Evolutionary conservation across 2,797 vertebrate species (phyloP).

Genomic region (Myripristis murdjan): DNA sequence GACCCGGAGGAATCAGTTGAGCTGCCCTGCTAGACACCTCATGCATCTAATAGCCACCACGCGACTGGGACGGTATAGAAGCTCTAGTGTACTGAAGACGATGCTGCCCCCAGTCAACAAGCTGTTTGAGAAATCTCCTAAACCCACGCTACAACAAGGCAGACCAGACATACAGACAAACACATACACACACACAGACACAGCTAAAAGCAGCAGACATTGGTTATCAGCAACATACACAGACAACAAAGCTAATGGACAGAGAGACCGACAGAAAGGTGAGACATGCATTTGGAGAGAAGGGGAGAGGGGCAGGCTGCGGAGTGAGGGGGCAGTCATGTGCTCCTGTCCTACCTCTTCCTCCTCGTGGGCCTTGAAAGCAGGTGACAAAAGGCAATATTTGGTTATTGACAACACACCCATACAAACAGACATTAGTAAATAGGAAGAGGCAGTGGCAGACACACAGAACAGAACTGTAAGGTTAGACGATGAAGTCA

Average conservation of each 20-base stretch:
- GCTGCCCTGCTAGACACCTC: conserved; percentile 41
- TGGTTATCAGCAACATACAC: not conserved
- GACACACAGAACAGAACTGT: conserved; percentile 46
- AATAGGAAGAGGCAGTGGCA: conserved; percentile 48
- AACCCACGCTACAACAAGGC: conserved; percentile 36
- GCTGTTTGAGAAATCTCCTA: conserved; percentile 21
- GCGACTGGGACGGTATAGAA: conserved; percentile 30
- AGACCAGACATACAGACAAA: conserved; percentile 36
- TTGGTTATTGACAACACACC: conserved; percentile 86
- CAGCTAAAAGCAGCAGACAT: conserved; percentile 39
- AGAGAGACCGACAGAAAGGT: conserved; percentile 22
- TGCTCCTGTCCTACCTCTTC: conserved; percentile 95
- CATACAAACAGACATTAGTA: conserved; percentile 42
- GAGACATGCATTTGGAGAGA: conserved; percentile 64
- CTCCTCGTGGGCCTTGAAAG: conserved; percentile 96
- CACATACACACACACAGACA: conserved; percentile 32
- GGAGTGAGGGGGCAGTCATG: conserved; percentile 43
- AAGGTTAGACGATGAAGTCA: not conserved
- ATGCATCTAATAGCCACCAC: conserved; percentile 36
- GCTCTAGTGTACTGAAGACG: conserved; percentile 19
- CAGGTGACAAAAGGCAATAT: conserved; percentile 87
- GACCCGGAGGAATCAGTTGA: conserved; percentile 58
- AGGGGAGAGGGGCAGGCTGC: conserved; percentile 18
- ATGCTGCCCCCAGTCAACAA: conserved; percentile 2
- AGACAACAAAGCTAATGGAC: conserved; percentile 32